These are phyloP conservation scores for Chloropsis cyanopogon DNA, from an alignment of 2,113 vertebrate genomes.

Conservation along the genomic window DNA sequence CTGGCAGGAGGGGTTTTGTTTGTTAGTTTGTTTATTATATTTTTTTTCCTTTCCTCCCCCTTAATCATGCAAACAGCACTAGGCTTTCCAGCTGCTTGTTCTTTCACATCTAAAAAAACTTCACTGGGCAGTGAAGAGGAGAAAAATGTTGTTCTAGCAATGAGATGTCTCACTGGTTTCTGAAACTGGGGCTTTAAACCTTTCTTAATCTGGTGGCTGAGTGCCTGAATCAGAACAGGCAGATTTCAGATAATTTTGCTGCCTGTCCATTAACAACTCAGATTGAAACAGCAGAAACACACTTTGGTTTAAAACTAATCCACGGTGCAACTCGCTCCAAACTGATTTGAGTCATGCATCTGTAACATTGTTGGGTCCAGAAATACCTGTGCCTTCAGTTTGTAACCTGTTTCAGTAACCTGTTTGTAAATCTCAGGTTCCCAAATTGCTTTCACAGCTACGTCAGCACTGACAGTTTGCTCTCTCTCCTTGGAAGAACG, in stretches of 20 bases:
- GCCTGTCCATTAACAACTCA: background rate
- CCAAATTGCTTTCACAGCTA: background rate
- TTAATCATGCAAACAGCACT: background rate
- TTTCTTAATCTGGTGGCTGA: background rate
- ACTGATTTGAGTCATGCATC: accelerated
- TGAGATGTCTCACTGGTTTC: background rate
- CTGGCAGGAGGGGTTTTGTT: background rate
- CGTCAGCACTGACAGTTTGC: background rate
- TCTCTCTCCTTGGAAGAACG: background rate
- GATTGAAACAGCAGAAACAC: background rate
- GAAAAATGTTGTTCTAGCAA: background rate
- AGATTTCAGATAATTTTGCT: background rate
- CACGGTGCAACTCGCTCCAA: background rate
- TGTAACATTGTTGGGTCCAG: background rate
- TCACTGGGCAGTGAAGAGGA: background rate
- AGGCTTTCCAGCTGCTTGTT: background rate
- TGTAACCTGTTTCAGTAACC: background rate
- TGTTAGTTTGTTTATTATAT: accelerated
- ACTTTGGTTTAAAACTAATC: background rate
- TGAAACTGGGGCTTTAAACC: background rate
- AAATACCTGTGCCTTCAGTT: background rate
- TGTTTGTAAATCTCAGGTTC: no score
- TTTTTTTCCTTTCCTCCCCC: accelerated
- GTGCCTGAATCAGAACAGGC: background rate
- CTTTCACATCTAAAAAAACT: background rate